Evolutionary conservation across 2,888 invertebrate genomes (phyloP), one percentile per base, ranked within the genome.

Genomic region (Abscondita cerata): DNA sequence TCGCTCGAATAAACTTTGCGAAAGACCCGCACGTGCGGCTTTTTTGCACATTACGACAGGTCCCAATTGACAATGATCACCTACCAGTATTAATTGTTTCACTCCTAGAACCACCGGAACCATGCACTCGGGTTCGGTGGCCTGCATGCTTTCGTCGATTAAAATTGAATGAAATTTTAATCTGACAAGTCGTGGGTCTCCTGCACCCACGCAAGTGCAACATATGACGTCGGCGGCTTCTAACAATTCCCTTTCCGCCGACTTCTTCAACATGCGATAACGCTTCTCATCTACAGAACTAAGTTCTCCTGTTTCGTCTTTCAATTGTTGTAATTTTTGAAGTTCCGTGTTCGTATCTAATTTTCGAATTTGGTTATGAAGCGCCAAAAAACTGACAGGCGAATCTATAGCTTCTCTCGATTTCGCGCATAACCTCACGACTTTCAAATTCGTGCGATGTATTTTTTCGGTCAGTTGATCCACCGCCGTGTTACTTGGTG

Each of bases 1-100:
- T 3, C 99, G 87, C 78, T 99, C 99, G 80, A 99, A 99, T 62
- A 99, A 85, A 52, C 97, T 97, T 80, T 98, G 98, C 0, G 95
- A 95, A 16, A 99, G 86, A 1, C 99, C 99, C 0, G 99, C 98
- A 54, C 94, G 87, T 0, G 98, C 96, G 0, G 99, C 98, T 78
- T 98, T 97, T 81, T 98, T 98, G 83, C 98, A 98, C 97, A 98
- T 98, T 0, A 99, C 98, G 0, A 99, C 98, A 0, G 98, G 99
- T 0, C 98, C 98, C 62, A 99, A 83, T 81, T 99, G 99, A 77
- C 99, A 99, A 78, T 99, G 99, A 81, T 99, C 99, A 9, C 99
- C 99, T 0, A 99, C 99, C 1, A 99, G 86, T 68, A 99, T 97
- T 53, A 99, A 83, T 80, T 98, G 98, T 71, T 96, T 90, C 5